Conservation (phyloP, 2,888 invertebrate species). For the Rapana venosa region DNA sequence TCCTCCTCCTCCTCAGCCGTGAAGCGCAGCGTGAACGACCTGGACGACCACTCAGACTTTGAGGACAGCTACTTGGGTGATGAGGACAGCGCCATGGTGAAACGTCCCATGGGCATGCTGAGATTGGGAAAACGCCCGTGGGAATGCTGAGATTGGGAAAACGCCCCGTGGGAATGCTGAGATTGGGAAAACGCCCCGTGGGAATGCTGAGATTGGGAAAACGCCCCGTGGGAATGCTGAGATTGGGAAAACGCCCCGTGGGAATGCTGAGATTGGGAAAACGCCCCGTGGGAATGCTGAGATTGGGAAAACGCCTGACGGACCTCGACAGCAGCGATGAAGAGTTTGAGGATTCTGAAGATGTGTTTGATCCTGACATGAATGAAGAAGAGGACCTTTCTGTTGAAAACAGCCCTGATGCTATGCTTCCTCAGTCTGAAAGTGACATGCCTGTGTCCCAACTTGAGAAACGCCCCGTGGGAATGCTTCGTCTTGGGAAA, state of each 20-base stretch:
- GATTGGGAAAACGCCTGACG: conserved; percentile 51
- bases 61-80: neutral
- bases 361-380: too few species aligned
- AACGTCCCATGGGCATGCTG: conserved; percentile 69
- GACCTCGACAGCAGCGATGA: neutral
- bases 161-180: conserved; percentile 13
- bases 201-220: conserved; percentile 40
- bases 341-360: too few species aligned
- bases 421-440: too few species aligned
- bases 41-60: neutral
- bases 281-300: conserved; percentile 17
- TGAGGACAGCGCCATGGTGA: conserved; percentile 54
- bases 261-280: conserved; percentile 41
- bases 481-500: too few species aligned
- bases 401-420: too few species aligned
- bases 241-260: neutral
- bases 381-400: too few species aligned
- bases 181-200: conserved; percentile 25
- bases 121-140: conserved; percentile 62
- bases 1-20: neutral
- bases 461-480: too few species aligned
- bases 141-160: conserved; percentile 1
- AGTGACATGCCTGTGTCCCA: too few species aligned
- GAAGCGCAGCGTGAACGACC: conserved; percentile 3
- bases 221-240: conserved; percentile 54